phyloP scores from a whole-genome alignment of 2,797 vertebrate species.

The Lateolabrax maculatus region DNA sequence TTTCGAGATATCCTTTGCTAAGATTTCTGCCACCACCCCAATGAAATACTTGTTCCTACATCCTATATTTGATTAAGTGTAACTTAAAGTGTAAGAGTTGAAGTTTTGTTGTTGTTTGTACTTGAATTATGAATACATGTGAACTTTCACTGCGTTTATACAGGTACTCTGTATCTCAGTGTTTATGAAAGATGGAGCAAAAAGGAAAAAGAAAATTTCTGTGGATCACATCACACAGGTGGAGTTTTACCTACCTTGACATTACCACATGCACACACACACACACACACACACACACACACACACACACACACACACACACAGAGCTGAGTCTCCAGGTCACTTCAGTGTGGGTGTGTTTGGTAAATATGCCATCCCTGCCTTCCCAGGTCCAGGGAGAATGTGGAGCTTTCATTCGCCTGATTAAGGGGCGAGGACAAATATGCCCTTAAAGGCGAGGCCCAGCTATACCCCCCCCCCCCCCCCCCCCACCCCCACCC shows the following conservation, averaged over 20 bases:
- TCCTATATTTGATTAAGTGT: not conserved
- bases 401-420: conserved; percentile 81
- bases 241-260: conserved; percentile 67
- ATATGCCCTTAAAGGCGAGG: conserved; percentile 80
- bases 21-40: not conserved
- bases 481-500: not conserved
- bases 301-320: conserved; percentile 50
- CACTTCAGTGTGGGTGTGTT: conserved; percentile 79
- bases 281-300: conserved; percentile 47
- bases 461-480: conserved; percentile 37
- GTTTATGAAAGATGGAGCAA: conserved; percentile 26
- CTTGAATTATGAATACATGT: not conserved
- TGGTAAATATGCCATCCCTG: conserved; percentile 84
- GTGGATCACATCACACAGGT: conserved; percentile 65
- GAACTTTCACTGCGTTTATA: not conserved
- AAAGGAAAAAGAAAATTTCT: conserved; percentile 36
- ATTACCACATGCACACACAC: conserved; percentile 45
- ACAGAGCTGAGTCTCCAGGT: conserved; percentile 63
- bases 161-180: conserved; percentile 1
- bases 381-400: conserved; percentile 71
- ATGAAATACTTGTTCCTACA: too few relatives aligned
- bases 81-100: not conserved
- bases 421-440: conserved; percentile 85
- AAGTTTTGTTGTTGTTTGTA: not conserved
- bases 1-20: not conserved